Evolutionary conservation across 2,113 vertebrate genomes (phyloP), one percentile per base, ranked within the genome.

Genomic region (Stigmatopora argus): DNA sequence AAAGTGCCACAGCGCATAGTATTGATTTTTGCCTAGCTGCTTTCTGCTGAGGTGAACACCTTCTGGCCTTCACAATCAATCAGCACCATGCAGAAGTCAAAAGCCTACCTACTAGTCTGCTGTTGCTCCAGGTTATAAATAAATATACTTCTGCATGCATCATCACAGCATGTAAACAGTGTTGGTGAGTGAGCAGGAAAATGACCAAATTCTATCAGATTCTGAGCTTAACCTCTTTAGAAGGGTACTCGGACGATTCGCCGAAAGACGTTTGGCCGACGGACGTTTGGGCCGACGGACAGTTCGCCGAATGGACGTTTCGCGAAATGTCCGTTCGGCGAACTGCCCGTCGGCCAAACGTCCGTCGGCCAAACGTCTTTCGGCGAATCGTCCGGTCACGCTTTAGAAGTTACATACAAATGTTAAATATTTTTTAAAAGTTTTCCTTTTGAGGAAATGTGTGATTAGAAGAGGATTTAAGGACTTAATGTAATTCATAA

Each of bases 31-130:
- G 53, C 46, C 55, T 19, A 4, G 70, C 68, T 68, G 69, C 57
- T 86, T 88, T 82, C 75, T 82, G 79, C 83, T 86, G 82, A 85
- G 82, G 77, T 79, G 70, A 82, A 85, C 83, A 81, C 75, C 75
- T 71, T 51, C 62, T 67, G 66, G 51, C 69, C 56, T 65, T 52
- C 68, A 74, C 46, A 64, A 86, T 85, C 84, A 81, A 86, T 88
- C 83, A 83, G 72, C 58, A 77, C 75, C 74, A 72, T 71, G 73
- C 74, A 78, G 38, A 71, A 70, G 55, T 72, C 66, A 59, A 74
- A 67, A 58, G 19, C 31, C 46, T 66, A 44, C 65, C 71, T 72
- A 53, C 48, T 51, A 51, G 18, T n/a, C 14, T 31, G 51, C 21
- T 13, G 23, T 31, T 56, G 31, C 23, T 56, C 21, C 12, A 15